Percentiles rank a stretch among this genome's conserved stretches.
phyloP scores from a whole-genome alignment of 2,888 invertebrate species.

The Phengaris arion region DNA sequence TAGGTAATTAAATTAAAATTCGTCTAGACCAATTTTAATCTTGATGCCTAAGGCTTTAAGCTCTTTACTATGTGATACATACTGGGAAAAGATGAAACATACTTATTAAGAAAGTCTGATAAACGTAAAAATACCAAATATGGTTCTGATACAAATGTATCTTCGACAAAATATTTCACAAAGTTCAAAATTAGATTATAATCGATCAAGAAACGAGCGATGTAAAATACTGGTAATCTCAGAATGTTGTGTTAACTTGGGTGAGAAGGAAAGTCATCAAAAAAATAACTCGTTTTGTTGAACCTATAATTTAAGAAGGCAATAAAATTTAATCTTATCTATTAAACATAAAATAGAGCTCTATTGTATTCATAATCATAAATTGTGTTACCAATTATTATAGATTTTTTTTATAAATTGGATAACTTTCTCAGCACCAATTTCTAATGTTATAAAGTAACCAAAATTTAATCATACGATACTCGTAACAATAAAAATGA shows the following conservation, averaged over 20 bases:
- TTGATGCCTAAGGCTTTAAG: too few species aligned
- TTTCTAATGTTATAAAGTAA: slow-evolving; percentile 50
- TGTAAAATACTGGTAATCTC: background rate
- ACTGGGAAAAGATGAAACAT: background rate
- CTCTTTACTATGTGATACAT: background rate
- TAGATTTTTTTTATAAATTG: slow-evolving; percentile 4
- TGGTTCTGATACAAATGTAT: too few species aligned
- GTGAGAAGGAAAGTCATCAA: background rate
- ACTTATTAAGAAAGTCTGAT: background rate
- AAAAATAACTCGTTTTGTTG: background rate
- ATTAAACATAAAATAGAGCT: background rate
- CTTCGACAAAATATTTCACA: too few species aligned
- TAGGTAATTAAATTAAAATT: background rate
- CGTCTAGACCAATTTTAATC: background rate
- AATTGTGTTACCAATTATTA: slow-evolving; percentile 5
- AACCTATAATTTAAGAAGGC: slow-evolving; percentile 11
- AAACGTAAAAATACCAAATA: too few species aligned
- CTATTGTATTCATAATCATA: slow-evolving; percentile 7
- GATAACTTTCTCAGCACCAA: slow-evolving; percentile 56
- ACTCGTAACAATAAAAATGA: slow-evolving; percentile 16
- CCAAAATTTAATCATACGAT: slow-evolving; percentile 23
- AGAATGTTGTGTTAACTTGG: background rate
- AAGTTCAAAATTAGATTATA: background rate
- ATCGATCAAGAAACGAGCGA: background rate
- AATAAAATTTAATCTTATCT: slow-evolving; percentile 9